Evolutionary conservation across 1,140 invertebrate genomes (phyloP).

Genomic region (Trissolcus basalis): DNA sequence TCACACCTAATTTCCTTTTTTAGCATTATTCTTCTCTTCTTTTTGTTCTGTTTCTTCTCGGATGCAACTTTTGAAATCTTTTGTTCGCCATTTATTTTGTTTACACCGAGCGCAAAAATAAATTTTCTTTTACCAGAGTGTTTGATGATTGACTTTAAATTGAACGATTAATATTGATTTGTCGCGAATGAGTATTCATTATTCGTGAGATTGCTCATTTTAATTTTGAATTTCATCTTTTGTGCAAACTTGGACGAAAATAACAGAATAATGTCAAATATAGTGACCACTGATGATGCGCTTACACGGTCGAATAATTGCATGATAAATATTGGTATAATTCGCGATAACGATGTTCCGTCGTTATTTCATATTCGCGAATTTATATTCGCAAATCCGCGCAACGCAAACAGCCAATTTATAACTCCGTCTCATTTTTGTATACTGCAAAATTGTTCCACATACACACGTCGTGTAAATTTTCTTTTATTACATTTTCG

Average conservation of each 20-base stretch:
- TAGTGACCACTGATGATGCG: conserved; percentile 53
- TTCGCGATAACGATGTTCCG: conserved; percentile 51
- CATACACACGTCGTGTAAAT: neutral
- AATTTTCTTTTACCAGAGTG: neutral
- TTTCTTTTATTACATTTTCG: conserved; percentile 12
- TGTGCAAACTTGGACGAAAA: conserved; percentile 50
- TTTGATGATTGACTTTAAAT: neutral
- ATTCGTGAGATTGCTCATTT: conserved; percentile 32
- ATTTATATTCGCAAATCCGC: conserved; percentile 54
- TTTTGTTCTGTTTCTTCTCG: conserved; percentile 1
- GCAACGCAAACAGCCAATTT: conserved; percentile 31
- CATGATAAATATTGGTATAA: conserved; percentile 57
- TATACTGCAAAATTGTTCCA: conserved; percentile 15
- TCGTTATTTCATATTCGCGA: conserved; percentile 40
- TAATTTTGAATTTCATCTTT: conserved; percentile 55
- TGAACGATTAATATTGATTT: conserved; percentile 17
- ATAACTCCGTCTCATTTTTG: conserved; percentile 40
- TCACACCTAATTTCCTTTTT: conserved; percentile 11
- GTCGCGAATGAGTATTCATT: conserved; percentile 28
- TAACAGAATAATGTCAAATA: conserved; percentile 46
- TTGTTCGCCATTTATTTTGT: neutral
- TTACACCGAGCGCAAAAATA: neutral
- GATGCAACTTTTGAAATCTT: too few relatives aligned
- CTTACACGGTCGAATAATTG: conserved; percentile 56
- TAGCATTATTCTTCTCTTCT: neutral